Conservation (phyloP, 1,140 invertebrate species). For the Aethina tumida region DNA sequence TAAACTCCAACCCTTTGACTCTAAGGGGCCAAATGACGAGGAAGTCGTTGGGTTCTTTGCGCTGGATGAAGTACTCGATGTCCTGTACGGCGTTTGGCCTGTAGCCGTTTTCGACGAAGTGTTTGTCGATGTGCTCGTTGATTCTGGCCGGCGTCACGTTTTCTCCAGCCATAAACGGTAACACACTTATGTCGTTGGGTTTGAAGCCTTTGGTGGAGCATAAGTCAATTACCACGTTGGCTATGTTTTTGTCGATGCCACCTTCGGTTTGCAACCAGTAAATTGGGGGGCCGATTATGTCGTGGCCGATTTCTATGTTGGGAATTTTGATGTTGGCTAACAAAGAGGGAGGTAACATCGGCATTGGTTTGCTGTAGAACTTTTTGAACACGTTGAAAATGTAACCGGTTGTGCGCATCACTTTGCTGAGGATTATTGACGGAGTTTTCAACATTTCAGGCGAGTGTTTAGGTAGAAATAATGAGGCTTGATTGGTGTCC, state of each 20-base stretch:
- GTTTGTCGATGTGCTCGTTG: constrained; percentile 27
- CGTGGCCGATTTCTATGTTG: constrained; percentile 26
- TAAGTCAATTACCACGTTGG: constrained; percentile 31
- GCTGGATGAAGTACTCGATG: constrained; percentile 30
- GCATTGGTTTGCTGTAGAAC: constrained; percentile 29
- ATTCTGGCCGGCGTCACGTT: constrained; percentile 23
- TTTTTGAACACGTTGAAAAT: constrained; percentile 33
- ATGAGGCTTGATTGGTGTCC: constrained; percentile 35
- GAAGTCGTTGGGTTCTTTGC: constrained; percentile 28
- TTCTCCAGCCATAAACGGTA: constrained; percentile 30
- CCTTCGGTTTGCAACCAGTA: constrained; percentile 29
- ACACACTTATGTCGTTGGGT: constrained; percentile 33
- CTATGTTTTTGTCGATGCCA: constrained; percentile 16
- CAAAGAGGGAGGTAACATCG: constrained; percentile 15
- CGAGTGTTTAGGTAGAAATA: constrained; percentile 34
- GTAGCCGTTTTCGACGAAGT: constrained; percentile 32
- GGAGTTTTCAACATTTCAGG: constrained; percentile 31
- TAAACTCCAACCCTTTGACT: constrained; percentile 36
- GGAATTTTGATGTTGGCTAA: constrained; percentile 23
- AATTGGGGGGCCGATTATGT: constrained; percentile 30
- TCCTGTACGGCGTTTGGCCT: constrained; percentile 27
- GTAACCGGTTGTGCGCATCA: constrained; percentile 31
- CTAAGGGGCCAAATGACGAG: constrained; percentile 32
- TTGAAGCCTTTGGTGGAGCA: constrained; percentile 34
- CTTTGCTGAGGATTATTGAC: constrained; percentile 27